These are phyloP conservation scores for Microhierax caerulescens DNA, from an alignment of 2,797 vertebrate genomes.

Conservation along the genomic window DNA sequence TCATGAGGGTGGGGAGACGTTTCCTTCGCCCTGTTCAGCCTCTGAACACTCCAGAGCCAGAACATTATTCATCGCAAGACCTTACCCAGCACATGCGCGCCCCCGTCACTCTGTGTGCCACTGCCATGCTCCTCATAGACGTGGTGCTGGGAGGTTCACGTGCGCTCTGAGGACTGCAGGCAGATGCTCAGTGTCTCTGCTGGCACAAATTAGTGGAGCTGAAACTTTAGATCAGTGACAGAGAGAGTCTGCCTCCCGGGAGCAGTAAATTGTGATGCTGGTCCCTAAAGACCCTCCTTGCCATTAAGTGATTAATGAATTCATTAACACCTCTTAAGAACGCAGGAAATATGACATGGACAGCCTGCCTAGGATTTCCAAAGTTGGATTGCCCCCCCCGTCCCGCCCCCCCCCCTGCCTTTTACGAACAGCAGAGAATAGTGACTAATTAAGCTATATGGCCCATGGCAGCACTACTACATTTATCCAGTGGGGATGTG, in stretches of 20 bases:
- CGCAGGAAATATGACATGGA: conserved; percentile 64
- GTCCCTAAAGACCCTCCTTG: conserved; percentile 72
- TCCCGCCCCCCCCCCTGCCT: background rate
- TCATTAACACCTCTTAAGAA: conserved; percentile 75
- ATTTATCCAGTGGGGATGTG: conserved; percentile 61
- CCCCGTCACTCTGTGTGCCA: accelerated
- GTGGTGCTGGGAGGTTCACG: background rate
- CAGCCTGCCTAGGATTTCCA: conserved; percentile 62
- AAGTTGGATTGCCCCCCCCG: background rate
- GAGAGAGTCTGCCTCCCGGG: conserved; percentile 63
- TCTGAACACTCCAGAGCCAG: background rate
- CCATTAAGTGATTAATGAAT: conserved; percentile 82
- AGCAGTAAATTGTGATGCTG: conserved; percentile 52
- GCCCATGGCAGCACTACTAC: conserved; percentile 58
- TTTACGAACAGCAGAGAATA: conserved; percentile 52
- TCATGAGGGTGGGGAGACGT: accelerated
- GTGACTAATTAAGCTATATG: conserved; percentile 74
- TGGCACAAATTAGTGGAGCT: conserved; percentile 39
- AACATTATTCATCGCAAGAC: background rate
- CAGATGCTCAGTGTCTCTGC: conserved; percentile 7
- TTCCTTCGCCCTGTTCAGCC: background rate
- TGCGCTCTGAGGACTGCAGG: conserved; percentile 12
- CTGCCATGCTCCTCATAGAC: background rate
- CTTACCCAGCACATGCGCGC: accelerated
- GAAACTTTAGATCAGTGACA: conserved; percentile 51